Conservation (phyloP, 2,113 vertebrate genomes). For the Kryptolebias marmoratus region DNA sequence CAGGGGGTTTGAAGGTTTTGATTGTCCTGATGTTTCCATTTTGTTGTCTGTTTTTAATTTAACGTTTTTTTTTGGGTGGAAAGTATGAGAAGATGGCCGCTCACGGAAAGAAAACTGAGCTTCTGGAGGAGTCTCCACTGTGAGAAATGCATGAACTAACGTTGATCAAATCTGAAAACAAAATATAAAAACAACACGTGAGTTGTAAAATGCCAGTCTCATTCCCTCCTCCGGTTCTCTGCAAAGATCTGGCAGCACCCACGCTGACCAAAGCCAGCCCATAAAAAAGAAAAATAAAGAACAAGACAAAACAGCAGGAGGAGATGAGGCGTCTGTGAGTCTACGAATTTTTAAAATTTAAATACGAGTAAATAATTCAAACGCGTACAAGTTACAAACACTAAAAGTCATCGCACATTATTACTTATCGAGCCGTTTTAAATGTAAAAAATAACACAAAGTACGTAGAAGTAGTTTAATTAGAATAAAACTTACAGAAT, state of each 20-base stretch:
- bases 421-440: too few species aligned
- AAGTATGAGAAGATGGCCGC: slow-evolving; percentile 3
- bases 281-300: slow-evolving; percentile 21
- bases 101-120: slow-evolving; percentile 10
- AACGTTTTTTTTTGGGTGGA: slow-evolving; percentile 12
- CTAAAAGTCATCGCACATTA: too few species aligned
- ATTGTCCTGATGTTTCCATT: slow-evolving; percentile 54
- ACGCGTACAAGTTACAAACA: too few species aligned
- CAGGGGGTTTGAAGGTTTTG: slow-evolving; percentile 58
- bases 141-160: slow-evolving; percentile 28
- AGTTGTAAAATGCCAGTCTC: slow-evolving; percentile 1
- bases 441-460: too few species aligned
- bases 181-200: slow-evolving; percentile 6
- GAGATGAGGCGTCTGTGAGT: slow-evolving; percentile 35
- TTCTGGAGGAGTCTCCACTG: slow-evolving; percentile 20
- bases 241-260: not conserved
- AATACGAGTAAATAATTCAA: too few species aligned
- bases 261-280: slow-evolving; percentile 11
- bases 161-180: slow-evolving; percentile 13
- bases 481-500: too few species aligned
- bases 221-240: slow-evolving; percentile 1
- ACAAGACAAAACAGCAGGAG: slow-evolving; percentile 20
- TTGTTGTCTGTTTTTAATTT: slow-evolving; percentile 60
- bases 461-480: too few species aligned
- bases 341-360: not conserved